Evolutionary conservation across 2,113 vertebrate genomes (phyloP).

Genomic region (Anolis carolinensis): DNA sequence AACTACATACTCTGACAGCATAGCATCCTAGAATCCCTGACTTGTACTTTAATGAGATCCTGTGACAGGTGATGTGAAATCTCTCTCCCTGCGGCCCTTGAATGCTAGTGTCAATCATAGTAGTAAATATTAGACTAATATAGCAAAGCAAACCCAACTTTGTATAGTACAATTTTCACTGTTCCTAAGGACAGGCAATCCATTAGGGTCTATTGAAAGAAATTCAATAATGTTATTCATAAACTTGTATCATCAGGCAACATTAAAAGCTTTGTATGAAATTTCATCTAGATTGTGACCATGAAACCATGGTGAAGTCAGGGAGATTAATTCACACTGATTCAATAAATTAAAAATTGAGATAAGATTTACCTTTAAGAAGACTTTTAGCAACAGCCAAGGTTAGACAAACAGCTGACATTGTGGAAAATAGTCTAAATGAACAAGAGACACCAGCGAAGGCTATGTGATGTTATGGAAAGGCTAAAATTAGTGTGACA

Average conservation of each 20-base stretch:
- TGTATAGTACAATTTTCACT: too few species aligned
- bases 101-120: too few species aligned
- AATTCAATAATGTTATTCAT: too few species aligned
- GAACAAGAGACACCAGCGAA: neutral
- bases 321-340: neutral
- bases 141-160: too few species aligned
- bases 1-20: neutral
- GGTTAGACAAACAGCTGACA: constrained; percentile 3
- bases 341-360: neutral
- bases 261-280: neutral
- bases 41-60: too few species aligned
- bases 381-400: neutral
- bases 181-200: too few species aligned
- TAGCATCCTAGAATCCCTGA: neutral
- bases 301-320: neutral
- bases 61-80: too few species aligned
- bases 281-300: neutral
- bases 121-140: too few species aligned
- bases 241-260: neutral
- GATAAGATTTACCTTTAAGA: constrained; percentile 3
- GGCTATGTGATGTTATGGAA: neutral
- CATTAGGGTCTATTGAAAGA: too few species aligned
- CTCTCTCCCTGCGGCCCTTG: too few species aligned
- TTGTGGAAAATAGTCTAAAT: neutral
- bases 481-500: neutral